Percentiles rank a stretch among this genome's conserved stretches.
These are phyloP conservation scores for Musca domestica DNA, from an alignment of 1,140 invertebrate genomes.

Conservation along the genomic window DNA sequence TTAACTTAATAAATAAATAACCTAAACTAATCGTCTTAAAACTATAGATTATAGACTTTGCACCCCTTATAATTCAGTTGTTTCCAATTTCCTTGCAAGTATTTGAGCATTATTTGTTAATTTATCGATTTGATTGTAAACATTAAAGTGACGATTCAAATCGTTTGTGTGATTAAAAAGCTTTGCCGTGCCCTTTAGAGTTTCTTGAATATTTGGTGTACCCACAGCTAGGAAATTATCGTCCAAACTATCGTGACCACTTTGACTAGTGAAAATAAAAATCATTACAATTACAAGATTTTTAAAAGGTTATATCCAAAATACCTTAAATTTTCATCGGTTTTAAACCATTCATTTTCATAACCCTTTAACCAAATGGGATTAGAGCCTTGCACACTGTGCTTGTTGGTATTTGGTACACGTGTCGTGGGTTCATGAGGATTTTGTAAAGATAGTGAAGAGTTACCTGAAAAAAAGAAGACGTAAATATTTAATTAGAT, in stretches of 20 bases:
- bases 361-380: conserved; percentile 94
- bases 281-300: not conserved
- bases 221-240: conserved; percentile 63
- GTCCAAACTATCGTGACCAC: conserved; percentile 81
- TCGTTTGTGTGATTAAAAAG: conserved; percentile 57
- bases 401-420: conserved; percentile 92
- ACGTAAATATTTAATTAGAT: too few relatives aligned
- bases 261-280: conserved; percentile 51
- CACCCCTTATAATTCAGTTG: conserved; percentile 63
- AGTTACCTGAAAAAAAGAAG: conserved; percentile 32
- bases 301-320: not conserved
- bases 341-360: conserved; percentile 93
- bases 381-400: conserved; percentile 90
- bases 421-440: conserved; percentile 55
- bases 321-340: conserved; percentile 74
- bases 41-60: too few relatives aligned
- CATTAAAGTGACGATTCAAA: conserved; percentile 64
- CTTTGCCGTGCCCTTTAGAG: conserved; percentile 48
- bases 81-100: conserved; percentile 77
- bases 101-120: conserved; percentile 59
- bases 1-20: conserved; percentile 14
- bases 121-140: conserved; percentile 64
- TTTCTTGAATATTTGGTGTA: conserved; percentile 46
- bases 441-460: conserved; percentile 40
- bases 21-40: not conserved